Base-by-base conservation (phyloP, 64 coral and sea anemone genomes). In the Montipora cactus region DNA sequence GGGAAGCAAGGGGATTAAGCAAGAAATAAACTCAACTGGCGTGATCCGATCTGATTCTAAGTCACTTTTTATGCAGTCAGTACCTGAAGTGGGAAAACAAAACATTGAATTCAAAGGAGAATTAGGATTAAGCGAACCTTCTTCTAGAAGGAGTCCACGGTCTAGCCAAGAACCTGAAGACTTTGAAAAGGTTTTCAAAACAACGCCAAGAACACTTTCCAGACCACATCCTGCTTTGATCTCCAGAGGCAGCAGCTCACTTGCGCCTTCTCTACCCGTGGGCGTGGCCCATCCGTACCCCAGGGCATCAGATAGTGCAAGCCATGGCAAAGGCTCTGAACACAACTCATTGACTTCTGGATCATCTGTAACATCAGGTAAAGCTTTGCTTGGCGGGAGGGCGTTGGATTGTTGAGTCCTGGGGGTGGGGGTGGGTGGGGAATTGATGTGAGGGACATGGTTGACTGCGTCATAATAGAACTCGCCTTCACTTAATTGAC, bases 251-350 rank as follows among this genome's bases (percentile, higher is more conserved):
- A 83, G 89, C 48, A 83, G 83, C 74, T 75, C 87, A 53, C 58
- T 93, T 4, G 45, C 73, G 8, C 96, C 96, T 0, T 91, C 89
- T 12, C 89, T 98, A 58, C 96, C 96, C 13, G 83, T 98, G 49
- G 96, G 96, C 21, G 96, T 98, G 25, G 96, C 96, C 11, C 96
- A 90, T 61, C 96, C 96, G 2, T 98, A 98, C 72, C 90, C 72
- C 51, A 89, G 87, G 52, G 87, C 82, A 12, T 86, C 82, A 50
- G 82, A 86, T 71, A 45, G 62, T 50, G 62, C 66, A 20, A 86
- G 28, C 19, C 82, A 50, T 86, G 46, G 8, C 19, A 86, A 86
- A 72, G 16, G 46, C 13, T 89, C 51, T 48, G 83, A 93, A 67
- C 78, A 88, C 6, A 93, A 68, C 47, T 81, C 83, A 1, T 66